Base-by-base conservation (phyloP, 2,797 vertebrate species). In the Dendrocincla tyrannina region DNA sequence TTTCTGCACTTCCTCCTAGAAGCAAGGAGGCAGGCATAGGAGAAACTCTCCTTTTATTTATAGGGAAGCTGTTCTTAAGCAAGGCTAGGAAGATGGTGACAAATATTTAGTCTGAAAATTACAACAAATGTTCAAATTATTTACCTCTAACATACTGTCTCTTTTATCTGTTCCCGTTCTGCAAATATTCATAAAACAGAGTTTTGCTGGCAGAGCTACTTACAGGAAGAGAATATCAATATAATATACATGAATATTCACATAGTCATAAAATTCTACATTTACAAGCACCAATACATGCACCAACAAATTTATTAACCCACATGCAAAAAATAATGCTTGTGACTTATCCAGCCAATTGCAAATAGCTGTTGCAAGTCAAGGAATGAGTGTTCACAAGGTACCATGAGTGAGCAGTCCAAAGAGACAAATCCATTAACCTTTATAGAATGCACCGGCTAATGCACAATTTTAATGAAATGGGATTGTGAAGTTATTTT, bases 381-480 rank as follows among this genome's bases (percentile, higher is more conserved):
- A 56, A 60, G 35, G 30, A 70, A 15, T 4, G 7, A n/a, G 9
- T 37, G 42, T 56, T 92, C 28, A 27, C 27, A 32, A 74, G 52
- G 28, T 74, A 37, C 44, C 53, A 30, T 53, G 60, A 87, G 60
- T 2, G 53, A 92, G 56, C 49, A 85, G 56, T 85, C 56, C 72
- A 77, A 91, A 91, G 86, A 95, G 78, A 93, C 41, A 95, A 90
- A 74, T 87, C 78, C 75, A 91, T 87, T 85, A 87, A 64, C 60
- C 77, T 89, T 67, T 93, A 49, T 60, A 85, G 67, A 85, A 87
- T 60, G 35, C 64, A 46, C 33, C 47, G 53, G 77, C 53, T 93
- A 89, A 81, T 73, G 46, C 39, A 79, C 20, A 37, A 13, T 72
- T 84, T 81, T 85, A 96, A 97, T 79, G 64, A 94, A 96, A 93